Base-by-base conservation (phyloP, 1,140 invertebrate species). In the Chymomyza costata region DNA sequence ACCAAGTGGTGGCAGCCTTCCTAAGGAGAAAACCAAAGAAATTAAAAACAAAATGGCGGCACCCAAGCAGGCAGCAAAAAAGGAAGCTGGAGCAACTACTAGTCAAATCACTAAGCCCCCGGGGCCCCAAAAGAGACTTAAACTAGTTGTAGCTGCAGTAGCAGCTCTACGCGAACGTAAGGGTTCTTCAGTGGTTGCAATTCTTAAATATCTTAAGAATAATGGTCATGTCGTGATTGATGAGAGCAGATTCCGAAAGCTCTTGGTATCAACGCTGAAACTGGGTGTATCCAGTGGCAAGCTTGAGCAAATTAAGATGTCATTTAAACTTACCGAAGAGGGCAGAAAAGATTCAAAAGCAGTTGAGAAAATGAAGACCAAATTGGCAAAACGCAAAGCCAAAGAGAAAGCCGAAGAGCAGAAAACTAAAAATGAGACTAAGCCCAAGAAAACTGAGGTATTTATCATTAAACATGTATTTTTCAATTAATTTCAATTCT, bases 141-240 rank as follows among this genome's bases (percentile, higher is more conserved):
- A 25, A 25, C 8, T 25, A 2, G 57, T 35, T 0, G 10, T 64
- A 10, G 21, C 3, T 6, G 64, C 69, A 7, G 60, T 73, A 1
- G 32, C 11, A 7, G 14, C 19, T 0, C n/a, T 74, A 6, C 15
- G 21, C 3, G 46, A 34, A 6, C 47, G 54, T 1, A 15, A 8
- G 1, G 69, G 69, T 3, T 74, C 69, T 0, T 68, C 69, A n/a
- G 39, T 47, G 1, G 2, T 0, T 3, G 69, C 65, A n/a, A 74
- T 73, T 0, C 13, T 55, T 0, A 45, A 63, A 11, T 53, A 56
- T 18, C 50, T 73, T 1, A 65, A 47, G 19, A 25, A 37, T 3
- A 50, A 34, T n/a, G 69, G 50, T 1, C 47, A 60, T 16, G 34
- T 59, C 1, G 31, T 19, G 2, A n/a, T 13, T 0, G 44, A 60